A percentile compares a stretch with the other conserved stretches of the same genome.
These are phyloP conservation scores for Meandrina meandrites DNA, from an alignment of 92 coral and sea anemone species.

Conservation along the genomic window DNA sequence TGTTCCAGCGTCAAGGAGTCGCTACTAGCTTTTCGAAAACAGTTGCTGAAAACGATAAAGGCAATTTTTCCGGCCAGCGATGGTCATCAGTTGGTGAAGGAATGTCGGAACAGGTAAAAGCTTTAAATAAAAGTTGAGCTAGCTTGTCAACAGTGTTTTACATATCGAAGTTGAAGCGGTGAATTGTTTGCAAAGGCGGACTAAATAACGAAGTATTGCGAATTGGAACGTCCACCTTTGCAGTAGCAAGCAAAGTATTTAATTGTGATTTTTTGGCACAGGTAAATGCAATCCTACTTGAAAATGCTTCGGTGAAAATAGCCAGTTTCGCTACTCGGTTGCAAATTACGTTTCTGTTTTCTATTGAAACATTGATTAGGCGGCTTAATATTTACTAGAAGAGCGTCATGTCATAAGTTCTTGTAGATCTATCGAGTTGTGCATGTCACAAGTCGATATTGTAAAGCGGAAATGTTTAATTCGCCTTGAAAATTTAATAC, in stretches of 20 bases:
- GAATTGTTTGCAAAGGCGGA: slow-evolving; percentile 32
- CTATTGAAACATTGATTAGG: slow-evolving; percentile 19
- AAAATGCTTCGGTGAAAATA: background rate
- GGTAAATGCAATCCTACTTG: slow-evolving; percentile 3
- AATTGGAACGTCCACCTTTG: slow-evolving; percentile 19
- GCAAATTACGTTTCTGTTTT: slow-evolving; percentile 25
- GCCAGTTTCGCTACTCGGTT: background rate
- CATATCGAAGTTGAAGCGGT: background rate
- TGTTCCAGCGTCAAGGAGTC: slow-evolving; percentile 99
- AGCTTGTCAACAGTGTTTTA: slow-evolving; percentile 18
- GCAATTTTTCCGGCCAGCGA: slow-evolving; percentile 86
- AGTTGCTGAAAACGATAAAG: slow-evolving; percentile 96
- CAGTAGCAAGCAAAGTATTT: background rate
- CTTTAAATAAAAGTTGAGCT: background rate
- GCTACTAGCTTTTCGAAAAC: slow-evolving; percentile 99
- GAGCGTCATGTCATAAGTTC: slow-evolving; percentile 12
- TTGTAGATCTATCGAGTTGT: background rate
- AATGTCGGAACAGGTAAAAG: slow-evolving; percentile 83
- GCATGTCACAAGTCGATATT: slow-evolving; percentile 20
- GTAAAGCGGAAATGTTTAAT: background rate
- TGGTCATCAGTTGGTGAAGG: slow-evolving; percentile 94
- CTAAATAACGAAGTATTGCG: background rate
- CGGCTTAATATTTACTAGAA: background rate
- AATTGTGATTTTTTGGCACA: background rate
- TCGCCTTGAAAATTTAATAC: slow-evolving; percentile 22